Evolutionary conservation across 2,888 invertebrate genomes (phyloP).

Genomic region (Caenorhabditis sp.): DNA sequence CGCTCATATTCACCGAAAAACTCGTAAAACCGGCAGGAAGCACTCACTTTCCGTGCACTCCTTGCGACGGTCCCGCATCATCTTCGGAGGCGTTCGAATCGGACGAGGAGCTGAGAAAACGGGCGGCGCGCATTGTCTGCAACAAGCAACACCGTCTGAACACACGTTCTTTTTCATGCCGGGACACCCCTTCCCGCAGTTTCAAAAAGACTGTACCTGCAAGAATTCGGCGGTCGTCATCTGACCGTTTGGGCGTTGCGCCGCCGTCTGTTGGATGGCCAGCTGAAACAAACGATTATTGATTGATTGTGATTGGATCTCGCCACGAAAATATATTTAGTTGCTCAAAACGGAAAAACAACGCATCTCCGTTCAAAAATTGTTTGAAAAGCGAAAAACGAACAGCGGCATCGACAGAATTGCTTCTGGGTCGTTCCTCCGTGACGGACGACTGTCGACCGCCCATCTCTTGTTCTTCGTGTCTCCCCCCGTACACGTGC

Average conservation of each 20-base stretch:
- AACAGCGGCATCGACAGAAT: constrained; percentile 65
- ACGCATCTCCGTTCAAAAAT: background rate
- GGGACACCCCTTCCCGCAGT: too few species aligned
- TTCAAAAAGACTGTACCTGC: constrained; percentile 36
- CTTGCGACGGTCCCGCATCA: constrained; percentile 48
- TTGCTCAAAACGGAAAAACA: too few species aligned
- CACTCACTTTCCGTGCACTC: constrained; percentile 28
- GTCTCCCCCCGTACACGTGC: background rate
- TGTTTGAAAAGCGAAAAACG: background rate
- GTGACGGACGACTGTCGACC: constrained; percentile 68
- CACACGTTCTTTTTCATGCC: too few species aligned
- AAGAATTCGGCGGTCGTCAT: constrained; percentile 63
- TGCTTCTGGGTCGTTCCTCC: constrained; percentile 67
- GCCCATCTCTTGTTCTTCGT: too few species aligned
- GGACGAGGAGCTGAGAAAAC: constrained; percentile 61
- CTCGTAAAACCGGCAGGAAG: too few species aligned
- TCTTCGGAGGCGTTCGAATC: constrained; percentile 63
- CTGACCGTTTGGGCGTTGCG: constrained; percentile 39
- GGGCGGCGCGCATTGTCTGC: constrained; percentile 53
- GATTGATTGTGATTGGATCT: background rate
- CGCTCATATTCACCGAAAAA: too few species aligned
- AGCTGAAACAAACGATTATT: constrained; percentile 4
- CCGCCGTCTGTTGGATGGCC: constrained; percentile 34
- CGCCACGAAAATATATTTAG: too few species aligned
- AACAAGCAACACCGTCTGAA: background rate